Evolutionary conservation across 2,113 vertebrate genomes (phyloP), one percentile per base, ranked within the genome.

Genomic region (Damaliscus lunatus): DNA sequence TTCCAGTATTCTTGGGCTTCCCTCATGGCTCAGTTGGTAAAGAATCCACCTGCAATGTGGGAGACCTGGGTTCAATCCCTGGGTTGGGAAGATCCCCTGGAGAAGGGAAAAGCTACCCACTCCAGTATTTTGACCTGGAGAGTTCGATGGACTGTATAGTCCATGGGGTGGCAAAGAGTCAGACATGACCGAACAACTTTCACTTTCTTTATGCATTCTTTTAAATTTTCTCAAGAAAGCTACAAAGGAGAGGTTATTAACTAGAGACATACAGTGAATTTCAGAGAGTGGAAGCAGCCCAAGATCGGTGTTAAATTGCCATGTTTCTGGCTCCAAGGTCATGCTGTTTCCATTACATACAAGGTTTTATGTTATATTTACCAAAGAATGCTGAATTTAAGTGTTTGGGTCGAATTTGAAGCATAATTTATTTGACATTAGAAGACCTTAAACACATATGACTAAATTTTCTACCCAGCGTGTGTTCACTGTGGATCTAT

Each of bases 121-220:
- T 71, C 2, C 1, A 0, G n/a, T 71, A 71, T 36, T 71, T 71
- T 71, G n/a, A 36, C 33, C 64, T 71, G n/a, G 9, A 71, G n/a
- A 71, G 17, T 71, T 71, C 60, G 6, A 16, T 16, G 60, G 15
- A 64, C 31, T 33, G 0, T n/a, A 17, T 4, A 64, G 62, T 64
- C 15, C 62, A 17, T 21, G n/a, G 17, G n/a, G 10, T 23, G n/a
- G n/a, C 64, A 36, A 71, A 36, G 9, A 71, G 64, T 71, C 64
- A 36, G n/a, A 36, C n/a, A 3, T 5, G 9, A 71, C n/a, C 0
- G 0, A 71, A 23, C 0, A 0, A 36, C n/a, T 71, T 36, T 71
- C 33, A 71, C 10, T 23, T 85, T 52, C 52, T 59, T 27, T 12
- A 59, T 10, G 3, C 9, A 48, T 82, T 87, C 3, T 52, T 12